Evolutionary conservation across 2,797 vertebrate genomes (phyloP), one percentile per base, ranked within the genome.

Genomic region (Hypotaenidia philippensis): DNA sequence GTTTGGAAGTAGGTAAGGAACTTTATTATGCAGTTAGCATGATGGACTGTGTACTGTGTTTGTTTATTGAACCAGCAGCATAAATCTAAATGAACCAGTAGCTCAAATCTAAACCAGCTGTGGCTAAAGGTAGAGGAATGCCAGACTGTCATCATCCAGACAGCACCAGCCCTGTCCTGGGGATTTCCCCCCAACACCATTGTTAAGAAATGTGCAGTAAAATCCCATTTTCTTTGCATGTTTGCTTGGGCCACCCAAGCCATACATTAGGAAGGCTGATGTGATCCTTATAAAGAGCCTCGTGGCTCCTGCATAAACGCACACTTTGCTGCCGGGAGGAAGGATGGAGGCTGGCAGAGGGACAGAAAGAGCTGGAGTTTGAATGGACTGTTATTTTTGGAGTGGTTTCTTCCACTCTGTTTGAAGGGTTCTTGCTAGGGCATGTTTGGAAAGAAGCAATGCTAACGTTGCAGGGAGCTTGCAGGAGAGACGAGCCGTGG

Each of bases 91-190:
- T 32, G 82, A 79, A 88, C 83, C 86, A 57, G 92, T 92, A 96
- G 94, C 89, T 96, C 83, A 94, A 94, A 96, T 95, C 89, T 94
- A 94, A 96, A 96, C 89, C 94, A 96, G 78, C 90, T 90, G 92
- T 76, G 77, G 87, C 79, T 91, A 66, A 92, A 81, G 90, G 81
- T 78, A 90, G 90, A 91, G 53, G 52, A 90, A 71, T 76, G 79
- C 72, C 44, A 56, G 75, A 90, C 53, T 64, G 68, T 84, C 23
- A 86, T 92, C 84, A 77, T 47, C 45, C 80, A 53, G 89, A 93
- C 56, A 87, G 85, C 85, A 80, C 93, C 87, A 81, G 77, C 57
- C 40, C 52, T 41, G 36, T 61, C 44, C 20, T 64, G 29, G 77
- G 45, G 74, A 52, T 65, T 64, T 13, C 36, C n/a, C 38, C 25